Evolutionary conservation across 2,797 vertebrate species (phyloP).

Genomic region (Falco peregrinus): DNA sequence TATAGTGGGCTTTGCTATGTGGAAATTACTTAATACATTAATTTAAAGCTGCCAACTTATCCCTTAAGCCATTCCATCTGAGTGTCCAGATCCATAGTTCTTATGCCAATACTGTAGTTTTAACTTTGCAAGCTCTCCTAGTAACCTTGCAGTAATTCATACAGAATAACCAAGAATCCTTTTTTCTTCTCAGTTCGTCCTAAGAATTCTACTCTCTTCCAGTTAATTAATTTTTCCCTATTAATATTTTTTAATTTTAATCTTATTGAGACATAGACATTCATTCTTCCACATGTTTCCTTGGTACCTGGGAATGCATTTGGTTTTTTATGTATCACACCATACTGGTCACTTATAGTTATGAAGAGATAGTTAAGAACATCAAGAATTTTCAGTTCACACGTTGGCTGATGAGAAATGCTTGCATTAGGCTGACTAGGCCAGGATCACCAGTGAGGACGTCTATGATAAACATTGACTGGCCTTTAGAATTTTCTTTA

Average conservation of each 20-base stretch:
- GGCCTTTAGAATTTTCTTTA: background rate
- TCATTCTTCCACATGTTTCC: background rate
- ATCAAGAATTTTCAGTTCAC: background rate
- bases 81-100: background rate
- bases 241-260: background rate
- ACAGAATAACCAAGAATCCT: background rate
- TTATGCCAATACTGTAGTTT: background rate
- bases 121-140: background rate
- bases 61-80: background rate
- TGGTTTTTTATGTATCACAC: background rate
- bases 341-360: background rate
- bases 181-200: background rate
- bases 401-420: background rate
- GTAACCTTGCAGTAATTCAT: background rate
- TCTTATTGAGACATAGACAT: background rate
- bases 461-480: background rate
- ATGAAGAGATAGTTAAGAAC: background rate
- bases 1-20: background rate
- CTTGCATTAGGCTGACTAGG: background rate
- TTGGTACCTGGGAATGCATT: background rate
- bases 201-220: background rate
- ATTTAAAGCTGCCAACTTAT: background rate
- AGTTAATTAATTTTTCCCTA: background rate
- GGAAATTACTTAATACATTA: background rate
- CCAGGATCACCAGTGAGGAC: background rate